Evolutionary conservation across 2,113 vertebrate species (phyloP), one percentile per base, ranked within the genome.

Genomic region (Oncorhynchus tshawytscha): DNA sequence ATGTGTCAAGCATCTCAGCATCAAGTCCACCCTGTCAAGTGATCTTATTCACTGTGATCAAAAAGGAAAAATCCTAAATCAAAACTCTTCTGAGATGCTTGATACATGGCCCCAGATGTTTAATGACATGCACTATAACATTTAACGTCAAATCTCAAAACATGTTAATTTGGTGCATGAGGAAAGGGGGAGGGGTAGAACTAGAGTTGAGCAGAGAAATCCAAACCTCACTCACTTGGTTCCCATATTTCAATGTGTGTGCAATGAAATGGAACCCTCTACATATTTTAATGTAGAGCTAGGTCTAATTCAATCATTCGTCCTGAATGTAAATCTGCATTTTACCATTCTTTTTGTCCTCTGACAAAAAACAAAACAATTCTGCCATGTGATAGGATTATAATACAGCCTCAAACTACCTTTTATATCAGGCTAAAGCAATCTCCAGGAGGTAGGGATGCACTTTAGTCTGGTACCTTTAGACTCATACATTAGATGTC

Each of bases 41-140:
- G 51, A 54, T 18, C 12, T 45, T 45, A 45, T 45, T 45, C 39
- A 39, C 1, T 3, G 13, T 4, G 12, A 51, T 51, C 15, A 1
- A 16, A 54, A 54, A 16, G 51, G 51, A 3, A 54, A 54, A 54
- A 18, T 54, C 51, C 51, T 54, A 3, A 13, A 4, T 18, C 16
- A 5, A 4, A 54, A 18, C 51, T 54, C 4, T 15, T 54, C 51
- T 54, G 51, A 54, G 51, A 54, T 18, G 4, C 16, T 54, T 54
- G 51, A 54, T 18, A 54, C 15, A 4, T 18, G 51, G 51, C 51
- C 51, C 4, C 24, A 54, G 25, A 29, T 20, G 3, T 59, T 27
- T 72, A 59, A 59, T 22, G 2, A 8, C 82, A 82, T 80, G 81
- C 86, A 82, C 39, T n/a, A 13, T 66, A 18, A 15, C 74, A 4